Conservation (phyloP, 1,140 invertebrate species). For the Euura saliciscinereae region DNA sequence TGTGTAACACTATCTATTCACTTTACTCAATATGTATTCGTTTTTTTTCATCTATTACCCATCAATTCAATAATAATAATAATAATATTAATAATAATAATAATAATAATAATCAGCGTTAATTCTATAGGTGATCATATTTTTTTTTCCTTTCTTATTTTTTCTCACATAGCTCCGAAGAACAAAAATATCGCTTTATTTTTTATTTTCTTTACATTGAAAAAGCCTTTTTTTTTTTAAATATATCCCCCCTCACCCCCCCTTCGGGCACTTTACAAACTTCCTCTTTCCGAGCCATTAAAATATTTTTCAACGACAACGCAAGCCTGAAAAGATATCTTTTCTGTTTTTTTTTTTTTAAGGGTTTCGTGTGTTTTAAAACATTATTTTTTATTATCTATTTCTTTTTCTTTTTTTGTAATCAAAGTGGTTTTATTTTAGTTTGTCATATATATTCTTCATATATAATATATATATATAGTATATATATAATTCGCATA, state of each 20-base stretch:
- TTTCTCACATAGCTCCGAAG: constrained; percentile 41
- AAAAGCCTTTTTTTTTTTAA: constrained; percentile 41
- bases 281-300: background rate
- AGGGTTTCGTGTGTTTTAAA: constrained; percentile 23
- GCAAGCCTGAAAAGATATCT: background rate
- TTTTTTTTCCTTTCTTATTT: constrained; percentile 18
- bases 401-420: constrained; percentile 42
- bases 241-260: constrained; percentile 12
- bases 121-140: constrained; percentile 33
- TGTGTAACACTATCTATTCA: constrained; percentile 49
- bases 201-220: constrained; percentile 45
- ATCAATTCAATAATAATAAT: constrained; percentile 51
- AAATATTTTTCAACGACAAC: constrained; percentile 5
- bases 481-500: constrained; percentile 36
- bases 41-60: constrained; percentile 33
- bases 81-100: constrained; percentile 51
- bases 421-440: constrained; percentile 36
- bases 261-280: background rate
- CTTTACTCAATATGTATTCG: constrained; percentile 37
- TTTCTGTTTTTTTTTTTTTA: background rate
- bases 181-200: constrained; percentile 51
- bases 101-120: constrained; percentile 40
- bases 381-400: constrained; percentile 24
- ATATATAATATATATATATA: constrained; percentile 37
- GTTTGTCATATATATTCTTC: constrained; percentile 29